These are phyloP conservation scores for Drosophila mayaguana DNA, from an alignment of 2,888 invertebrate genomes.

Conservation along the genomic window DNA sequence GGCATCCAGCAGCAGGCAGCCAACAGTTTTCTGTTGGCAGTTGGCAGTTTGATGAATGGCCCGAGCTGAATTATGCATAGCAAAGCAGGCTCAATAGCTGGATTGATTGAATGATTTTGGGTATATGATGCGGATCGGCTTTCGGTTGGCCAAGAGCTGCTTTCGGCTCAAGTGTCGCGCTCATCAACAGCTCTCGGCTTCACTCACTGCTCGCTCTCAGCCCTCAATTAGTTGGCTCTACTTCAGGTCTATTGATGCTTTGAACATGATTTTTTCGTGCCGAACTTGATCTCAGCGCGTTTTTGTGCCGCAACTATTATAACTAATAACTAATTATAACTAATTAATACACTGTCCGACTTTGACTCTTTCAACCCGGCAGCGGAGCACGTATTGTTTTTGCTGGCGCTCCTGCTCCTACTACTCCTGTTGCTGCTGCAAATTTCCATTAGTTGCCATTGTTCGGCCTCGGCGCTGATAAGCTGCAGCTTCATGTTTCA, in stretches of 20 bases:
- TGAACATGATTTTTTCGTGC: background rate
- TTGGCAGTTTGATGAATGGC: constrained; percentile 54
- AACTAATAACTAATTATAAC: no score
- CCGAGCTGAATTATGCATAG: constrained; percentile 42
- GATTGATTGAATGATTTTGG: constrained; percentile 56
- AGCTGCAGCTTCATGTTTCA: constrained; percentile 40
- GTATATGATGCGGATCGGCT: background rate
- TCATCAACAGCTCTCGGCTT: background rate
- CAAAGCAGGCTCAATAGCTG: constrained; percentile 47
- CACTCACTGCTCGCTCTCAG: background rate
- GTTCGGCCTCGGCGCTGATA: constrained; percentile 44
- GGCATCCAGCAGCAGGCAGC: background rate
- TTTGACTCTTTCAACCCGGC: background rate
- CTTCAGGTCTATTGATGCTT: constrained; percentile 4
- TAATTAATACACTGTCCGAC: constrained; percentile 28
- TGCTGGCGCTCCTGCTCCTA: constrained; percentile 26
- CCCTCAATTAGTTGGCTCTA: constrained; percentile 31
- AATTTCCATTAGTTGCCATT: constrained; percentile 59
- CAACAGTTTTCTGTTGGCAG: constrained; percentile 7
- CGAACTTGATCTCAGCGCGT: background rate
- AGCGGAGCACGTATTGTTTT: constrained; percentile 14
- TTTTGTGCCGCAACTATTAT: background rate
- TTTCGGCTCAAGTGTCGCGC: background rate
- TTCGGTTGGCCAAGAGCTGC: background rate
- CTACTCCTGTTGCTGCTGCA: constrained; percentile 24